A percentile compares a stretch with the other conserved stretches of the same genome.
These are phyloP conservation scores for Aselliscus stoliczkanus DNA, from an alignment of 2,797 vertebrate genomes.

Conservation along the genomic window DNA sequence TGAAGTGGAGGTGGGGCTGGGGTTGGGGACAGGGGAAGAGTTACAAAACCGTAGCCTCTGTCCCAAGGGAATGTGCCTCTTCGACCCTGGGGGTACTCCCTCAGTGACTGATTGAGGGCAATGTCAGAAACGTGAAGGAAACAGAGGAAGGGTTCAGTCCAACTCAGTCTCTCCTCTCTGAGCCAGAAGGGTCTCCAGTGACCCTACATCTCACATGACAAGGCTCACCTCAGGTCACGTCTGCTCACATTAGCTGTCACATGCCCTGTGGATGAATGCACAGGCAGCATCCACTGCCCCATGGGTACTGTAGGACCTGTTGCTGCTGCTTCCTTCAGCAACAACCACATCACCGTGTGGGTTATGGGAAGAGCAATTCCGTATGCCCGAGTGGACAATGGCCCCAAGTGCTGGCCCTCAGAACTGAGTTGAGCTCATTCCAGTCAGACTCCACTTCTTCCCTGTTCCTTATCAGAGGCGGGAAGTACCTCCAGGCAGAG, in stretches of 20 bases:
- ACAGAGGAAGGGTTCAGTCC: constrained; percentile 48
- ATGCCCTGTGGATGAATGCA: not conserved
- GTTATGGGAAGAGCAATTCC: constrained; percentile 41
- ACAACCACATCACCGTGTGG: constrained; percentile 2
- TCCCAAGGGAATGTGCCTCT: constrained; percentile 61
- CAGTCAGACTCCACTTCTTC: constrained; percentile 24
- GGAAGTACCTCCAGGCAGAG: constrained; percentile 40
- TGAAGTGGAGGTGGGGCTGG: constrained; percentile 31
- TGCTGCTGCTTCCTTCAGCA: not conserved
- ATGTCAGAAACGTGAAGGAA: constrained; percentile 45
- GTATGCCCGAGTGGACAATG: constrained; percentile 8
- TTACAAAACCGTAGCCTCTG: constrained; percentile 58
- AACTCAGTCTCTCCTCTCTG: constrained; percentile 32
- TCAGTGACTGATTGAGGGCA: constrained; percentile 31
- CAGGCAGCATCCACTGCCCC: not conserved
- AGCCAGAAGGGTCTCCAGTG: constrained; percentile 32
- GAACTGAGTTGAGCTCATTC: constrained; percentile 20
- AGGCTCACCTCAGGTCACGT: not conserved
- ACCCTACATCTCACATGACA: not conserved
- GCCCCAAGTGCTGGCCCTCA: constrained; percentile 42
- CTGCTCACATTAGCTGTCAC: not conserved
- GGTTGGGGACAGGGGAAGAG: constrained; percentile 7
- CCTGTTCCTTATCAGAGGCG: constrained; percentile 17
- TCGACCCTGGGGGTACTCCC: constrained; percentile 24
- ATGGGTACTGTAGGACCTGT: not conserved